Evolutionary conservation across 2,797 vertebrate species (phyloP), one percentile per base, ranked within the genome.

Genomic region (Scolopax bukidnonensis): DNA sequence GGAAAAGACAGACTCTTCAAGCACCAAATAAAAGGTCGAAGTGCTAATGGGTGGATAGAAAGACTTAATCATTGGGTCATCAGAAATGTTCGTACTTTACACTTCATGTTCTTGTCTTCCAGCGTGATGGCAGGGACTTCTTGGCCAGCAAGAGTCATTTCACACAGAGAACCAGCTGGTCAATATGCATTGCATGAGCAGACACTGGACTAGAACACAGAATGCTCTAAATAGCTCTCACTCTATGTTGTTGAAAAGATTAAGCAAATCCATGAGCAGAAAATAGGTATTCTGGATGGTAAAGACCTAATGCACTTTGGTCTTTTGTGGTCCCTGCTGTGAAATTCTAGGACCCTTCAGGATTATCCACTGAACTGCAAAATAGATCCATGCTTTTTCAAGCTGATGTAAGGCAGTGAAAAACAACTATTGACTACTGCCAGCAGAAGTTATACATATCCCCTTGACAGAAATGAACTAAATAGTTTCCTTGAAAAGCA

Each of bases 191-290:
- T 67, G n/a, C 48, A 41, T 54, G 67, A 93, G 32, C 54, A 86
- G 74, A 59, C 43, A 65, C 14, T 45, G 83, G 51, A 41, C 51
- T 48, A 48, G 51, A 90, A 21, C 41, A 88, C 27, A 71, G 60
- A 91, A 84, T 77, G 33, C 50, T 90, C 38, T 84, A 71, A 95
- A 91, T 32, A 86, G 21, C 18, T 86, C 70, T 94, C 76, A 48
- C 10, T 81, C 69, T 23, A 6, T 65, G 67, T 48, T 0, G 0
- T 69, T 90, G 54, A 75, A 94, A 93, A 94, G 85, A 96, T 88
- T 88, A 96, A 93, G 63, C 36, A 96, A 90, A 96, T 94, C 76
- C 51, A 73, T 53, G 47, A 87, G 36, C 76, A 82, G 84, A 94
- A 95, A 92, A 92, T 63, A 47, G 53, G 65, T 96, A 65, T 95